Base-by-base conservation (phyloP, 2,797 vertebrate genomes). In the Cyprinella venusta region DNA sequence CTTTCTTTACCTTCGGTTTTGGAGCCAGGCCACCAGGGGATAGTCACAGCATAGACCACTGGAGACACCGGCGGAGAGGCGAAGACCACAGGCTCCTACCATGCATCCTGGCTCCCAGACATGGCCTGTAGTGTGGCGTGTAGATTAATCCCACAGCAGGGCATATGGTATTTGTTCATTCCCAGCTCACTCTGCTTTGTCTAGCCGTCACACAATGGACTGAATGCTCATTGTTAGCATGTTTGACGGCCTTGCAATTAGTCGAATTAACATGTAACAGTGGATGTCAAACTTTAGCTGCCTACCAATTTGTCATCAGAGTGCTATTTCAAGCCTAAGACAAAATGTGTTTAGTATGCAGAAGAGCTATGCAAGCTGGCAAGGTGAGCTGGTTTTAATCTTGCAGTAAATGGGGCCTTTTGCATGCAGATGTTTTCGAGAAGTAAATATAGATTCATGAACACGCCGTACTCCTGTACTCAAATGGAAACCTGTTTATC, bases 1-100 rank as follows among this genome's bases (percentile, higher is more conserved):
- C 91, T 89, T 91, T 91, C 92, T 92, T 88, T 94, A 94, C 93
- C 91, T 94, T 92, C 79, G 91, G 94, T 90, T 94, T 93, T 93
- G 93, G 92, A 90, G 65, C 63, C 63, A 45, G 30, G 91, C 92
- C 92, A 92, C 85, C 85, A 84, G 92, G 90, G 91, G 85, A 90
- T 90, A 89, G 90, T 91, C 88, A 86, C 83, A 86, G 84, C 77
- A 83, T 86, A 88, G 86, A 90, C 87, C 83, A 84, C 81, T 89
- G 91, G 93, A 93, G 93, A 93, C 92, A 88, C 76, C 69, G 89
- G 90, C 86, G 90, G 89, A 85, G 88, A 87, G 91, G 84, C 88
- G 40, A 87, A 50, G 83, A 93, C 94, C 94, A 93, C 94, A 94
- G 90, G 92, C 91, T 91, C 90, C 90, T 89, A 90, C 91, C 91